A percentile compares a stretch with the other conserved stretches of the same genome.
Evolutionary conservation across 2,113 vertebrate species (phyloP).

Genomic region (Crotalus helleri): DNA sequence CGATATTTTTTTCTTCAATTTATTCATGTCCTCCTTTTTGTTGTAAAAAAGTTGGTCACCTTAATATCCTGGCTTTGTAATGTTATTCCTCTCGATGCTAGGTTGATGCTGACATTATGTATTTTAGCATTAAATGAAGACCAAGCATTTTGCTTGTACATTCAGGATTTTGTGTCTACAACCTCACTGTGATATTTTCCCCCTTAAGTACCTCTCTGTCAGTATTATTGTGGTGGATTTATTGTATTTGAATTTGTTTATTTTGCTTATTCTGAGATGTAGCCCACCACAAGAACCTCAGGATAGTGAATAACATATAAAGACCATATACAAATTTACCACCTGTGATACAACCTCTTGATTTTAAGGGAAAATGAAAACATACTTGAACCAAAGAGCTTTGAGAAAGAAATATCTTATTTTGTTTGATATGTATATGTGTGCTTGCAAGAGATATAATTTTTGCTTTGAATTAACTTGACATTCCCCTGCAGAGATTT

Average conservation of each 20-base stretch:
- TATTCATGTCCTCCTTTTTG: too few species aligned
- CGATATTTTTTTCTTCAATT: too few species aligned
- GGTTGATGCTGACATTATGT: neutral
- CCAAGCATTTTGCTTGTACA: neutral
- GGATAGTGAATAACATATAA: neutral
- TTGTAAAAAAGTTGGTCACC: too few species aligned
- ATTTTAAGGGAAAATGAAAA: neutral
- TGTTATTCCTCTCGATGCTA: neutral
- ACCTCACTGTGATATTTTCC: neutral
- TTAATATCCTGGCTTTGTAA: neutral
- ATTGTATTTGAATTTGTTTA: neutral
- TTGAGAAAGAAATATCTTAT: neutral
- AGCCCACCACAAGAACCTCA: neutral
- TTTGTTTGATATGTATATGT: neutral
- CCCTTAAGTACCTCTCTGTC: neutral
- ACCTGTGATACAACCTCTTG: neutral
- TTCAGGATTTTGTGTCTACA: neutral
- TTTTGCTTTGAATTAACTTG: neutral
- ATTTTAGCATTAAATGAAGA: neutral
- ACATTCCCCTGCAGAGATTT: neutral
- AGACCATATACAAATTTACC: neutral
- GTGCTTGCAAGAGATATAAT: neutral
- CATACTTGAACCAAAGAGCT: neutral
- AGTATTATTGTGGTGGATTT: neutral
- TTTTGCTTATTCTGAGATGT: neutral